Evolutionary conservation across 2,888 invertebrate species (phyloP).

Genomic region (Drosophila hamatofila): DNA sequence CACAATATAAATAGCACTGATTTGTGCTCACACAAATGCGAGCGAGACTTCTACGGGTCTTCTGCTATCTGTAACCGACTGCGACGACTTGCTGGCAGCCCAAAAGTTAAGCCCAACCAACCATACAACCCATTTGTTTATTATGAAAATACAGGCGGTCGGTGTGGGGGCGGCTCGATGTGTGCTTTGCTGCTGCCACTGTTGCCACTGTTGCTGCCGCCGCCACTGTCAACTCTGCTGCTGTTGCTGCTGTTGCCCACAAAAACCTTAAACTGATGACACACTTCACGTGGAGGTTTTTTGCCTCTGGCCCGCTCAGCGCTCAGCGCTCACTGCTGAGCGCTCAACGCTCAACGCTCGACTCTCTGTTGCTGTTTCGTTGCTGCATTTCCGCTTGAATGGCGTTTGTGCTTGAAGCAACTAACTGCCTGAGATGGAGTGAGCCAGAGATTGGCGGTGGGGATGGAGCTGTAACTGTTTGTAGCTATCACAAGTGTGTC

Average conservation of each 20-base stretch:
- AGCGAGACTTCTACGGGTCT: constrained; percentile 25
- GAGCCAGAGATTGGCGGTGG: background rate
- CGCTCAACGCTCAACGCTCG: constrained; percentile 9
- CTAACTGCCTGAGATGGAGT: constrained; percentile 58
- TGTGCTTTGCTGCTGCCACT: background rate
- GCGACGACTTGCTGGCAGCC: constrained; percentile 61
- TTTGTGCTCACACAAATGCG: constrained; percentile 75
- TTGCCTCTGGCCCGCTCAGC: constrained; percentile 58
- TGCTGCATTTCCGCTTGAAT: constrained; percentile 82
- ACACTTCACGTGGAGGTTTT: constrained; percentile 77
- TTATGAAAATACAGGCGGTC: constrained; percentile 66
- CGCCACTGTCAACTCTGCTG: constrained; percentile 38
- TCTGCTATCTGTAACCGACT: constrained; percentile 46
- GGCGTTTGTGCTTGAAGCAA: constrained; percentile 70
- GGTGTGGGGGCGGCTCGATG: constrained; percentile 12
- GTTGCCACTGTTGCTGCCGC: constrained; percentile 18
- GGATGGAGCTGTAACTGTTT: constrained; percentile 3
- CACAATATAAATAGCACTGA: constrained; percentile 79
- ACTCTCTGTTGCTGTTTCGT: constrained; percentile 42
- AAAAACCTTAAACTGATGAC: constrained; percentile 81
- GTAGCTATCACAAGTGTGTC: constrained; percentile 44
- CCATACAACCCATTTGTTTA: constrained; percentile 77
- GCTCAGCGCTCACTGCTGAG: constrained; percentile 16
- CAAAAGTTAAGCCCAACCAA: constrained; percentile 81
- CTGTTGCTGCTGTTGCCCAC: constrained; percentile 56